Conservation (phyloP, 2,113 vertebrate genomes). For the Corydoras sp. region DNA sequence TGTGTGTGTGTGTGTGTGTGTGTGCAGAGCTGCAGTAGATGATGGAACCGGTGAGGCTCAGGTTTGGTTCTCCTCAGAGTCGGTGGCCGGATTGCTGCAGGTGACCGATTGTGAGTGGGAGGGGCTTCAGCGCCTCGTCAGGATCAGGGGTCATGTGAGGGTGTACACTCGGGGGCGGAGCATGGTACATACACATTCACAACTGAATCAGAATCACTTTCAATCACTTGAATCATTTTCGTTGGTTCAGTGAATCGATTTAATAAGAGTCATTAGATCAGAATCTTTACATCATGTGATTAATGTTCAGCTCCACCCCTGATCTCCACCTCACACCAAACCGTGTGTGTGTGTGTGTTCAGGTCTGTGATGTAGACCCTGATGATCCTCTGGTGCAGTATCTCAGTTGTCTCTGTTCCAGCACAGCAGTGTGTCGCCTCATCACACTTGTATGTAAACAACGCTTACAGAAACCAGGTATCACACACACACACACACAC, state of each 20-base stretch:
- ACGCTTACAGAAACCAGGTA: conserved; percentile 45
- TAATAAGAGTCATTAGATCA: too few species aligned
- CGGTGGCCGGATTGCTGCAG: conserved; percentile 61
- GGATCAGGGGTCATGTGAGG: conserved; percentile 63
- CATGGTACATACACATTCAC: conserved; percentile 43
- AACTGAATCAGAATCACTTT: neutral
- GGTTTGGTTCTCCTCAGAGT: conserved; percentile 63
- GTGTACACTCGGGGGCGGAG: conserved; percentile 58
- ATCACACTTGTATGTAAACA: conserved; percentile 58
- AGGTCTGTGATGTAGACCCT: conserved; percentile 48
- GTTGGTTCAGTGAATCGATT: too few species aligned
- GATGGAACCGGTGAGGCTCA: conserved; percentile 76
- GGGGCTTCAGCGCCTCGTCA: conserved; percentile 66
- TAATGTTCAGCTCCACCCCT: too few species aligned
- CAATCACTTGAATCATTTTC: too few species aligned
- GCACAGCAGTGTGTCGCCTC: conserved; percentile 44
- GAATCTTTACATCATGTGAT: too few species aligned
- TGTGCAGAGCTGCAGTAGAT: conserved; percentile 69
- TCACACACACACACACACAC: conserved; percentile 17
- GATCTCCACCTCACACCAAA: too few species aligned
- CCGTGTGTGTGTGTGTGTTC: conserved; percentile 21
- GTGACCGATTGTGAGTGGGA: conserved; percentile 70
- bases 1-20: conserved; percentile 29
- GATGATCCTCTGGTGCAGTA: conserved; percentile 55
- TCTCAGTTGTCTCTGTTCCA: conserved; percentile 56